Conservation (phyloP, 2,797 vertebrate genomes). For the Tympanoctomys barrerae region DNA sequence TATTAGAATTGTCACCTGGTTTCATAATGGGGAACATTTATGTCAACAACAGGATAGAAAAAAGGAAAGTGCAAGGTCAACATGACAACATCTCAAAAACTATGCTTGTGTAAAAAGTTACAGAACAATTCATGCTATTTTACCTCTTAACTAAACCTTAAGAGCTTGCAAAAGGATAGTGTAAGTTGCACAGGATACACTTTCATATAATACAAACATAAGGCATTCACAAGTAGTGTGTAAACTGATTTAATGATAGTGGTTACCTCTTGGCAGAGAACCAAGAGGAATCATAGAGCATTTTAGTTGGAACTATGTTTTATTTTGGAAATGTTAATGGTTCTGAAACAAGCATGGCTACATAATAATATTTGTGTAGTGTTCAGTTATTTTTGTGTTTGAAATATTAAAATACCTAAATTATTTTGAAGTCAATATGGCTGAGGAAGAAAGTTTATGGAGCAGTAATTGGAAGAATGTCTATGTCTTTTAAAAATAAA, state of each 20-base stretch:
- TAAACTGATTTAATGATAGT: neutral
- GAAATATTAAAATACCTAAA: neutral
- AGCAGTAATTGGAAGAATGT: neutral
- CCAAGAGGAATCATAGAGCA: neutral
- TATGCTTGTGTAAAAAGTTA: neutral
- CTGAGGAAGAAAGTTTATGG: neutral
- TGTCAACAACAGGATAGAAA: neutral
- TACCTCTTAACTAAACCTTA: neutral
- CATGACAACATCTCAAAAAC: neutral
- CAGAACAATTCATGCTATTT: neutral
- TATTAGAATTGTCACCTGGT: neutral
- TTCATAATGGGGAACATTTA: neutral
- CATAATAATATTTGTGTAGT: neutral
- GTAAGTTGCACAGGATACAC: neutral
- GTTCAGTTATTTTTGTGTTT: neutral
- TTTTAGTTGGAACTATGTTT: neutral
- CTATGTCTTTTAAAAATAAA: neutral
- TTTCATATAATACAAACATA: neutral
- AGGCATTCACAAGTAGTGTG: neutral
- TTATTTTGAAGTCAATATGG: conserved; percentile 11
- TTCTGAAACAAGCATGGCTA: neutral
- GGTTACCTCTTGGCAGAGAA: neutral
- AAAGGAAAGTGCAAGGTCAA: neutral
- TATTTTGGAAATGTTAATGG: neutral
- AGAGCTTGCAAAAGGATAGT: neutral